Evolutionary conservation across 2,113 vertebrate genomes (phyloP).

Genomic region (Ifrita kowaldi): DNA sequence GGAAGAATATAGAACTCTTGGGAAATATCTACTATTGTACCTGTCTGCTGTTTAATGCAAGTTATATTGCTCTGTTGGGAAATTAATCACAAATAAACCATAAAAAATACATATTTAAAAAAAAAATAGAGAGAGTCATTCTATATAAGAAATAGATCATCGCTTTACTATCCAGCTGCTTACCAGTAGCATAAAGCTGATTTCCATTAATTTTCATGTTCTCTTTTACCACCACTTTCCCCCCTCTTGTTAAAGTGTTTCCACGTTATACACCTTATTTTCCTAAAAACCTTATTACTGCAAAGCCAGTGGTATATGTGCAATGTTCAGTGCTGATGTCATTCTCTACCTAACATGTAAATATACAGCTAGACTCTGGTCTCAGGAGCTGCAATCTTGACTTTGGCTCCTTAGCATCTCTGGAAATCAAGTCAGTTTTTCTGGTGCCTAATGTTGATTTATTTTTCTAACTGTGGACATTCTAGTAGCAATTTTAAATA

Average conservation of each 20-base stretch:
- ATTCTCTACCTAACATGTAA: not conserved
- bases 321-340: not conserved
- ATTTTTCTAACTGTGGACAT: not conserved
- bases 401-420: not conserved
- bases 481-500: not conserved
- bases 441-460: not conserved
- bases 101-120: not conserved
- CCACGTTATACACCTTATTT: not conserved
- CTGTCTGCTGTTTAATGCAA: constrained; percentile 8
- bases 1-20: not conserved
- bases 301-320: not conserved
- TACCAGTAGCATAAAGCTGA: constrained; percentile 51
- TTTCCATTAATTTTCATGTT: constrained; percentile 40
- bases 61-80: not conserved
- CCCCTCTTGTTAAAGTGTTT: not conserved
- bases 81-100: not conserved
- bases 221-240: not conserved
- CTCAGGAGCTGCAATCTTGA: not conserved
- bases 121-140: not conserved
- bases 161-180: not conserved
- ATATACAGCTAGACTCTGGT: not conserved
- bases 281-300: not conserved
- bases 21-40: not conserved
- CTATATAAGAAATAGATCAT: not conserved
- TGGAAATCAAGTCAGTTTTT: not conserved